Evolutionary conservation across 2,888 invertebrate species (phyloP).

Genomic region (Odontomyia ornata): DNA sequence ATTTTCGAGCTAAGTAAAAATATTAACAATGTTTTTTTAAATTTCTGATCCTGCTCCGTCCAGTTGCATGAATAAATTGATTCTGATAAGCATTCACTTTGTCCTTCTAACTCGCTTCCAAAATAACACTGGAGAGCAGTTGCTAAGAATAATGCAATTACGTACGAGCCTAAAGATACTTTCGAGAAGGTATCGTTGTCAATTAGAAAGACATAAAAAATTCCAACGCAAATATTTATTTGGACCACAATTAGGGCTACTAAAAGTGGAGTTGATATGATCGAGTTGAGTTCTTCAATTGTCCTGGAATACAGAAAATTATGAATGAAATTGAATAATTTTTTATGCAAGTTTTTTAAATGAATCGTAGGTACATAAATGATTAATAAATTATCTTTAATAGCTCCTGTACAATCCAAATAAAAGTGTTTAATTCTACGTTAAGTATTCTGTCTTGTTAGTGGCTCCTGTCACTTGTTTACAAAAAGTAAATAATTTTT

Average conservation of each 20-base stretch:
- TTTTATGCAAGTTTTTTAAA: too few relatives aligned
- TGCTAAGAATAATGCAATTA: background rate
- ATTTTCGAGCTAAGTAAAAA: background rate
- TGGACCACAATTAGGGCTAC: background rate
- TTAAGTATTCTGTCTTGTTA: too few relatives aligned
- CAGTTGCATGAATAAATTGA: slow-evolving; percentile 44
- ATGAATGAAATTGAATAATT: too few relatives aligned
- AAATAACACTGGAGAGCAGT: slow-evolving; percentile 33
- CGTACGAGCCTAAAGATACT: background rate
- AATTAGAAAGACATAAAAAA: background rate
- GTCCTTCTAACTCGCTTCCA: slow-evolving; percentile 28
- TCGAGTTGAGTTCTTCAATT: background rate
- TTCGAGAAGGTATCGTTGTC: background rate
- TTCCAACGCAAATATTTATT: background rate
- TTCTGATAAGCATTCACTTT: background rate
- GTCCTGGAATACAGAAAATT: background rate
- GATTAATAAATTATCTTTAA: too few relatives aligned
- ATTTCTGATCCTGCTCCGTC: slow-evolving; percentile 30
- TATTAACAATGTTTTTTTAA: slow-evolving; percentile 31
- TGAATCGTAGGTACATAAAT: too few relatives aligned
- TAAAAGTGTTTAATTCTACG: too few relatives aligned
- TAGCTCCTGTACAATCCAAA: too few relatives aligned
- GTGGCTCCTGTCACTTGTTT: too few relatives aligned
- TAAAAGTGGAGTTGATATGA: background rate
- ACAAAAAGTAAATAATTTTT: too few relatives aligned